Base-by-base conservation (phyloP, 2,797 vertebrate genomes). In the Xerus rutilus region DNA sequence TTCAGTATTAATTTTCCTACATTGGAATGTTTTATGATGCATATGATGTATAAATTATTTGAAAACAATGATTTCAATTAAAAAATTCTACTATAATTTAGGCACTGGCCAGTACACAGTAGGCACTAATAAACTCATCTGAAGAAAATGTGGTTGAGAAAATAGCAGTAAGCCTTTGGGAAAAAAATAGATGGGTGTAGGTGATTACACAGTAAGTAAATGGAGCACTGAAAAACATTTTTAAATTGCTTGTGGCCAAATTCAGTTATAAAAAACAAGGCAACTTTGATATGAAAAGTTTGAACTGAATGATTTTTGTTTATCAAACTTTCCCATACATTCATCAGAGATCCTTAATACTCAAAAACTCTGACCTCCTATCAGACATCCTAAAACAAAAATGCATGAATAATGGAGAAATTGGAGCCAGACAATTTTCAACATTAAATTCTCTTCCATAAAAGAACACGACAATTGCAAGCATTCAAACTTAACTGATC, bases 171-270 rank as follows among this genome's bases (percentile, higher is more conserved):
- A 91, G 32, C 12, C 86, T 82, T 89, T 76, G 32, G 54, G 21
- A 18, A 91, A 78, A 96, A 54, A 96, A 92, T 88, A 74, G 87
- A 77, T 81, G 35, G 25, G 15, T 94, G 35, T 79, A 90, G 25
- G 67, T 95, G 65, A 97, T 98, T 90, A 97, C 96, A 97, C 93
- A 96, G 92, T 97, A 98, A 97, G 45, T 97, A 97, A 96, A 95
- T 89, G 78, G 96, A 95, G 82, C 93, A 52, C 54, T 95, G 92
- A 98, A 98, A 98, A 98, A 96, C 70, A 79, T 96, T 98, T 91
- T 97, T 97, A 97, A 98, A 96, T 97, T 86, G 25, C 25, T 86
- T 96, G 64, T 87, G 49, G 15, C 28, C 93, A n/a, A 70, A 89
- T 97, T 96, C 30, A 97, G n/a, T 91, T 93, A 45, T 84, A 64